A percentile compares a stretch with the other conserved stretches of the same genome.
These are phyloP conservation scores for Adoxophyes honmai DNA, from an alignment of 1,140 invertebrate species.

Conservation along the genomic window DNA sequence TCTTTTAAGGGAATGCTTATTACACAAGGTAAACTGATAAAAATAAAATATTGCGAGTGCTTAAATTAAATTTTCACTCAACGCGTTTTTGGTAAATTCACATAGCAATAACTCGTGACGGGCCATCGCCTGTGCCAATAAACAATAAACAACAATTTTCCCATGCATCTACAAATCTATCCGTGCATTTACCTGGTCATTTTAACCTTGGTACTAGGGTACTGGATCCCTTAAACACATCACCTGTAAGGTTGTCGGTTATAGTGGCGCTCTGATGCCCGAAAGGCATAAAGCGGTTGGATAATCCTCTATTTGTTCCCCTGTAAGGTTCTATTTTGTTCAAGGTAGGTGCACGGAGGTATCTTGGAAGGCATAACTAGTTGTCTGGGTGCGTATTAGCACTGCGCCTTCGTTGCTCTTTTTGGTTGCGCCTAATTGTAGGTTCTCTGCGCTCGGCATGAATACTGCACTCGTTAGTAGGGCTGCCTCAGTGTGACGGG, in stretches of 20 bases:
- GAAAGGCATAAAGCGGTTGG: constrained; percentile 23
- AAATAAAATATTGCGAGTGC: too few species aligned
- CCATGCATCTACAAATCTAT: constrained; percentile 25
- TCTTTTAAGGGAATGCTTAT: too few species aligned
- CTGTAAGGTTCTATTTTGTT: constrained; percentile 39
- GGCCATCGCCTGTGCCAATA: constrained; percentile 51
- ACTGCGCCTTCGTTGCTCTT: constrained; percentile 38
- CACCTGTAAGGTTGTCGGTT: constrained; percentile 23
- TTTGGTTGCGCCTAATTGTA: constrained; percentile 67
- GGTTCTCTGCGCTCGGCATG: constrained; percentile 67
- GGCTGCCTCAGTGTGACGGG: constrained; percentile 31
- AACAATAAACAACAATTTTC: constrained; percentile 59
- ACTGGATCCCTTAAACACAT: not conserved
- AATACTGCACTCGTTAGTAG: constrained; percentile 45
- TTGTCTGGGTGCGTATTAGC: constrained; percentile 65
- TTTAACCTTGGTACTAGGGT: not conserved
- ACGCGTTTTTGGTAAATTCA: constrained; percentile 46
- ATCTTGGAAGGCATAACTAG: constrained; percentile 52
- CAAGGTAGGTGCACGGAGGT: constrained; percentile 23
- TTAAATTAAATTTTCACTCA: constrained; percentile 58
- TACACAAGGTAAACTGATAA: too few species aligned
- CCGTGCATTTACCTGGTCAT: not conserved
- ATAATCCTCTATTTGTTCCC: constrained; percentile 18
- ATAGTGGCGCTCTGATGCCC: constrained; percentile 42
- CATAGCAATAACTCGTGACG: constrained; percentile 45